These are phyloP conservation scores for Cranoglanis bouderius DNA, from an alignment of 2,113 vertebrate species.

Conservation along the genomic window DNA sequence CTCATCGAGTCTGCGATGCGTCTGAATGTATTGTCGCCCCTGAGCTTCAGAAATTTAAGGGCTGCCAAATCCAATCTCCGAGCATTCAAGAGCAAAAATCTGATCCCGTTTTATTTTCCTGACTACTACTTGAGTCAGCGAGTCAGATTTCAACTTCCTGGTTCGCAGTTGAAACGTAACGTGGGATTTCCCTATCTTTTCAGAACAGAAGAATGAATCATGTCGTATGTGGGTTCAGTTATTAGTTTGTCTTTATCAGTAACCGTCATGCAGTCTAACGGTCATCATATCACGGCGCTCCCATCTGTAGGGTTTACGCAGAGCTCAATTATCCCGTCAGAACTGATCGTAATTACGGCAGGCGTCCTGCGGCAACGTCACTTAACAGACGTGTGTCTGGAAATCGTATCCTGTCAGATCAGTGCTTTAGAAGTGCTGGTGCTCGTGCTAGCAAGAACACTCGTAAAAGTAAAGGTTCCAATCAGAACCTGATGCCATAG, in stretches of 20 bases:
- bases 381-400: background rate
- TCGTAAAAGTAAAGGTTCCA: too few species aligned
- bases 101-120: background rate
- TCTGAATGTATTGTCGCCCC: background rate
- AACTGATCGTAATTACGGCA: background rate
- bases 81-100: background rate
- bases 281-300: background rate
- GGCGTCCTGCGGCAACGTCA: background rate
- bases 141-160: conserved; percentile 5
- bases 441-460: background rate
- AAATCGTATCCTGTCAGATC: background rate
- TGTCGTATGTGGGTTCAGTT: background rate
- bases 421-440: background rate
- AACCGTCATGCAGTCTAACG: background rate
- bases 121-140: background rate
- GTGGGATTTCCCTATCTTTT: background rate
- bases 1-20: background rate
- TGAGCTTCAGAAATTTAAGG: background rate
- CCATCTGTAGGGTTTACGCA: background rate
- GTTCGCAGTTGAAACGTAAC: background rate
- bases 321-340: background rate
- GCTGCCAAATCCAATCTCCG: background rate
- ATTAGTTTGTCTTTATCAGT: background rate
- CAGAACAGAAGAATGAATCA: background rate
- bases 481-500: too few species aligned